A percentile compares a stretch with the other conserved stretches of the same genome.
phyloP scores from a whole-genome alignment of 2,797 vertebrate species.

The Mastacembelus armatus region DNA sequence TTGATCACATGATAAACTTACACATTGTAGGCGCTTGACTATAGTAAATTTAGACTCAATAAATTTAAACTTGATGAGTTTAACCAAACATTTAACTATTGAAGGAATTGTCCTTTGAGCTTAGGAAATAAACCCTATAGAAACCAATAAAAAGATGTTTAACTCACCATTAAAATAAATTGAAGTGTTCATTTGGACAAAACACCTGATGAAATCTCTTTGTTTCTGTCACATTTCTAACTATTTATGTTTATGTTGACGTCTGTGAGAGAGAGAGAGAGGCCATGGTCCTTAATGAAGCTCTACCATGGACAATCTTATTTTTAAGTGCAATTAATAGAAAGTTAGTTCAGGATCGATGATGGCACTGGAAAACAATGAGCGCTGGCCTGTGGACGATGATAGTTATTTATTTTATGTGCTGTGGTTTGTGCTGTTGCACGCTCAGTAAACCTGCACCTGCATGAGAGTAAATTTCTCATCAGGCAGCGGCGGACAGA shows the following conservation, averaged over 20 bases:
- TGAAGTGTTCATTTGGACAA: too few relatives aligned
- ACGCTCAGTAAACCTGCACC: conserved; percentile 41
- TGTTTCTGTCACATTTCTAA: too few relatives aligned
- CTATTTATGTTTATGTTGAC: conserved; percentile 35
- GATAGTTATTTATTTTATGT: conserved; percentile 38
- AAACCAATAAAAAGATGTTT: too few relatives aligned
- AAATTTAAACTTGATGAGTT: too few relatives aligned
- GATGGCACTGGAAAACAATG: neutral
- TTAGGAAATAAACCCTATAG: too few relatives aligned
- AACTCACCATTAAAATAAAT: too few relatives aligned
- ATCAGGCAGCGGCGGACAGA: conserved; percentile 24
- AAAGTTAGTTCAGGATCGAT: conserved; percentile 41
- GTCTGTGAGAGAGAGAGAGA: conserved; percentile 14
- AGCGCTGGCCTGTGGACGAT: conserved; percentile 1
- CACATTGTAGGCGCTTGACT: too few relatives aligned
- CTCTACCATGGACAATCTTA: conserved; percentile 9
- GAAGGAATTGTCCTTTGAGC: too few relatives aligned
- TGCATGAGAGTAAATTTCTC: conserved; percentile 23
- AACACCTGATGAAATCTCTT: too few relatives aligned
- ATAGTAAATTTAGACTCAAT: too few relatives aligned
- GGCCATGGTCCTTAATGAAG: conserved; percentile 4
- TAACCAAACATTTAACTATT: too few relatives aligned
- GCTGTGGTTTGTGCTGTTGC: conserved; percentile 47
- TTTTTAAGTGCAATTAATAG: conserved; percentile 82
- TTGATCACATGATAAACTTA: too few relatives aligned